These are phyloP conservation scores for Brachionus sp. DNA, from an alignment of 1,140 invertebrate species.

Conservation along the genomic window DNA sequence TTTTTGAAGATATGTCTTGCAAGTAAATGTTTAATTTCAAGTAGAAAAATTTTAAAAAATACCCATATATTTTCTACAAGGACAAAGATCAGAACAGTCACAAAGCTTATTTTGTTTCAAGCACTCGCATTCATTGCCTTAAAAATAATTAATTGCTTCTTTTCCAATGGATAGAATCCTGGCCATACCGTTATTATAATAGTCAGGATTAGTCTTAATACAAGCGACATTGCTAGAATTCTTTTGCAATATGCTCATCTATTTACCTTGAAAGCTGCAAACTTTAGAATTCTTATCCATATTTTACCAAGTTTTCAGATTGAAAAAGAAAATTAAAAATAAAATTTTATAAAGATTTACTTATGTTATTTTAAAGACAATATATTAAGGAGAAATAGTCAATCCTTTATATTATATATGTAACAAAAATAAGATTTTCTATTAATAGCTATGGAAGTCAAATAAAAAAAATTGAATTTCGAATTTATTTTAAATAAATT, in stretches of 20 bases:
- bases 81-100: not conserved
- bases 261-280: not conserved
- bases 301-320: not conserved
- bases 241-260: not conserved
- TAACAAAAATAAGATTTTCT: no score
- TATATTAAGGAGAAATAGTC: not conserved
- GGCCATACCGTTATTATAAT: not conserved
- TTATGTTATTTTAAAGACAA: not conserved
- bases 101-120: conserved; percentile 7
- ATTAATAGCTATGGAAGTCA: not conserved
- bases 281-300: conserved; percentile 9
- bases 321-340: not conserved
- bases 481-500: not conserved
- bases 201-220: conserved; percentile 4
- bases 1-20: not conserved
- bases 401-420: not conserved
- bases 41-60: not conserved
- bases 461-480: not conserved
- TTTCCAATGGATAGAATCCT: not conserved
- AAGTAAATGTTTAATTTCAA: not conserved
- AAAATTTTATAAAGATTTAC: not conserved
- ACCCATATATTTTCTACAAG: conserved; percentile 16
- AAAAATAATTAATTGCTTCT: no score
- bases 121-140: not conserved
- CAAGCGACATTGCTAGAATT: not conserved